Evolutionary conservation across 1,140 invertebrate genomes (phyloP), one percentile per base, ranked within the genome.

Genomic region (Drosophila baimaii): DNA sequence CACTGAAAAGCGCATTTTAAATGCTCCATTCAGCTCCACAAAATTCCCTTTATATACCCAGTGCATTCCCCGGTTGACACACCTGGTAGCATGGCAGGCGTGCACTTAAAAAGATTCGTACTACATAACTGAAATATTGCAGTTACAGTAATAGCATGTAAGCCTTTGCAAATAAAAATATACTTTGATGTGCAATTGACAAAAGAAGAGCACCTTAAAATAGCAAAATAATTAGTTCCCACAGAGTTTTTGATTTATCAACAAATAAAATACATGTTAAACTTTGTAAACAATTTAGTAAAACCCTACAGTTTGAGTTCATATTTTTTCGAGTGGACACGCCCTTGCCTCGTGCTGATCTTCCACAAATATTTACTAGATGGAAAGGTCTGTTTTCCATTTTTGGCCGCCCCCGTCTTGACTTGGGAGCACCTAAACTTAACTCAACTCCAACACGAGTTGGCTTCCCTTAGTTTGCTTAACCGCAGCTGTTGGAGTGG

Each of bases 391-490:
- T 71, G 68, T 49, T 71, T 71, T 41, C 33, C 25, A 71, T 37
- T 69, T 71, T 49, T 57, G 63, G 63, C 4, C 21, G 19, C 13
- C 33, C 13, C 25, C 10, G n/a, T n/a, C 12, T 37, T 57, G 23
- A 29, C 54, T 19, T n/a, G 15, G 6, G 1, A 54, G 21, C 15
- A 35, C 19, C 19, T 25, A 15, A 61, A 43, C 37, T 56, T 5
- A 61, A 25, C 55, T 62, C 37, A 29, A 29, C 17, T 19, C 19
- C n/a, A 59, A 25, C 27, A 41, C 15, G 19, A 65, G 31, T 46
- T 58, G 23, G 13, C 13, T 46, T 57, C 66, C 27, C 19, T 25
- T 27, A 23, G 62, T 79, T 79, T 80, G 35, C 55, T 76, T 58
- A 71, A 62, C 52, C 55, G 37, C 77, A 79, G 56, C 46, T 79